Evolutionary conservation across 2,113 vertebrate genomes (phyloP).

Genomic region (Antennarius striatus): DNA sequence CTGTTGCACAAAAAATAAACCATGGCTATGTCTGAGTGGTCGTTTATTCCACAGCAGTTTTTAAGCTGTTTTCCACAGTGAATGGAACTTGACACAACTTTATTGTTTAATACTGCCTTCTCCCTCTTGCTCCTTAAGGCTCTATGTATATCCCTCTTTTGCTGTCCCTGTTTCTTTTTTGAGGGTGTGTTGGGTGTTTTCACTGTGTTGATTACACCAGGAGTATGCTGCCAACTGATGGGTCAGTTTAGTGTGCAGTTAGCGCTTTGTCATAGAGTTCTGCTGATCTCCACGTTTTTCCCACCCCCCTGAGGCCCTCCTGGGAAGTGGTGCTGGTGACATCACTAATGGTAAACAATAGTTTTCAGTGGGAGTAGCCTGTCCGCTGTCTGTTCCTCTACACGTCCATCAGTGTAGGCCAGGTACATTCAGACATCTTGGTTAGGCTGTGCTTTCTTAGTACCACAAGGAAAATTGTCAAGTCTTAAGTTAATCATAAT

Average conservation of each 20-base stretch:
- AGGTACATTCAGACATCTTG: slow-evolving; percentile 28
- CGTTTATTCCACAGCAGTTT: not conserved
- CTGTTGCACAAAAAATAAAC: slow-evolving; percentile 8
- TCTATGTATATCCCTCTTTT: slow-evolving; percentile 2
- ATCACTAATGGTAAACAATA: slow-evolving; percentile 76
- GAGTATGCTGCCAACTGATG: slow-evolving; percentile 45
- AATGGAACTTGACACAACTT: slow-evolving; percentile 16
- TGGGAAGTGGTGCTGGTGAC: slow-evolving; percentile 74
- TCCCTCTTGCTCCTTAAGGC: not conserved
- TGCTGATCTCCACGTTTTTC: slow-evolving; percentile 77
- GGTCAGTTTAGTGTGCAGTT: slow-evolving; percentile 71
- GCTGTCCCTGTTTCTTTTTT: slow-evolving; percentile 4
- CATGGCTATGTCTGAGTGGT: not conserved
- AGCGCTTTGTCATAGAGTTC: slow-evolving; percentile 76
- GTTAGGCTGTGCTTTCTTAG: not conserved
- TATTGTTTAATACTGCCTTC: slow-evolving; percentile 29
- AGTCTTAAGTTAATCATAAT: no score
- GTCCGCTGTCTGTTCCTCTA: slow-evolving; percentile 11
- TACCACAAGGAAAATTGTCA: no score
- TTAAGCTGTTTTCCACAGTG: slow-evolving; percentile 8
- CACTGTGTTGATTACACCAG: slow-evolving; percentile 34
- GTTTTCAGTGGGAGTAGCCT: slow-evolving; percentile 54
- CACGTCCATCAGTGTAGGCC: slow-evolving; percentile 31
- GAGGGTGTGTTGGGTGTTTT: slow-evolving; percentile 48
- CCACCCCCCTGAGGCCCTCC: slow-evolving; percentile 70